phyloP scores from a whole-genome alignment of 2,888 invertebrate species.

The Scaptodrosophila latifasciaeformis region DNA sequence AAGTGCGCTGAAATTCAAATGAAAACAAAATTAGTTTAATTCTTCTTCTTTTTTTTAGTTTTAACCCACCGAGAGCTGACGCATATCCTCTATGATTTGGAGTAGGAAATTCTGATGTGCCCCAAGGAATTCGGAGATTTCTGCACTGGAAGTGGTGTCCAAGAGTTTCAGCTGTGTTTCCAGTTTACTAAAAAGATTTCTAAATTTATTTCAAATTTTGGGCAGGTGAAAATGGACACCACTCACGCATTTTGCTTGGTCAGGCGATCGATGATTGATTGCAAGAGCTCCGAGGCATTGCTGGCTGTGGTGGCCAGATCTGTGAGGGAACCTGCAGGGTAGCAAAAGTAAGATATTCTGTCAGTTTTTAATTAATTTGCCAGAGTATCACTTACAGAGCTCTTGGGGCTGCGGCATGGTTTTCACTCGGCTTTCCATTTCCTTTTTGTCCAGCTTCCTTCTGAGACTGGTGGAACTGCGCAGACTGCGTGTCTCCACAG shows the following conservation, averaged over 20 bases:
- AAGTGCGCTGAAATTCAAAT: constrained; percentile 36
- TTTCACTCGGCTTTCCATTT: constrained; percentile 10
- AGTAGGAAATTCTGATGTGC: constrained; percentile 69
- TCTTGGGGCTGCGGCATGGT: constrained; percentile 27
- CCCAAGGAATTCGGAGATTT: constrained; percentile 67
- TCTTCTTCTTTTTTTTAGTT: too few relatives aligned
- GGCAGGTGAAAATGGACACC: too few relatives aligned
- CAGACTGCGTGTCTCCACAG: constrained; percentile 48
- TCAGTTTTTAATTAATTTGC: not conserved
- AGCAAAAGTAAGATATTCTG: too few relatives aligned
- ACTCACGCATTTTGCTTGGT: constrained; percentile 68
- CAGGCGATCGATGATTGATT: constrained; percentile 70
- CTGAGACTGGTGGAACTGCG: constrained; percentile 29
- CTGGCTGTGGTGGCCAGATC: constrained; percentile 54
- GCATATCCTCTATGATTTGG: constrained; percentile 72
- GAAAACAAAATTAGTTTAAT: constrained; percentile 10
- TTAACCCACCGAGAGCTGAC: constrained; percentile 67
- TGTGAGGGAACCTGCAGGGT: constrained; percentile 50
- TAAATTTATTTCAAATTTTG: too few relatives aligned
- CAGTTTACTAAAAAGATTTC: constrained; percentile 61
- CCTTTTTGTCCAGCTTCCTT: constrained; percentile 7
- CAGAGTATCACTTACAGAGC: constrained; percentile 29
- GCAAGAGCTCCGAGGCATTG: constrained; percentile 66
- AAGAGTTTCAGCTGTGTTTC: constrained; percentile 63
- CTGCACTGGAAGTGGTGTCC: constrained; percentile 56